Percentiles rank a stretch among this genome's conserved stretches.
Conservation (phyloP, 2,113 vertebrate genomes). For the Tretioscincus oriximinensis region DNA sequence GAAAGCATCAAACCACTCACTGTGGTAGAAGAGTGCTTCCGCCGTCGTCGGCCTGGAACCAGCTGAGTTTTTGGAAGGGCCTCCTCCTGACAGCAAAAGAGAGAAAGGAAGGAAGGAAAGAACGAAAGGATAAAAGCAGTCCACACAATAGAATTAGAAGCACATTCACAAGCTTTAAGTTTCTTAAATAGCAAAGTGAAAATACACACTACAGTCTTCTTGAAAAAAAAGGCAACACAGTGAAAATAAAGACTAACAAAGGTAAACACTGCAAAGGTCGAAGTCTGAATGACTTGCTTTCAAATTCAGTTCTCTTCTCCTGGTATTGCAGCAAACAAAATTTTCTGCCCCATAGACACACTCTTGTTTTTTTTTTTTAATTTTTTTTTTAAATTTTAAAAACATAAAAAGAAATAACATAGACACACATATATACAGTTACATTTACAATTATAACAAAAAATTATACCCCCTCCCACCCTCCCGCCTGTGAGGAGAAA, state of each 20-base stretch:
- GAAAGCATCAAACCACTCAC: constrained; percentile 21
- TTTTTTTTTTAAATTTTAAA: too few relatives aligned
- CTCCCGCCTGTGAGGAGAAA: too few relatives aligned
- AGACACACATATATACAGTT: too few relatives aligned
- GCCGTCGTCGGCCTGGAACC: not conserved
- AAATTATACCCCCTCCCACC: too few relatives aligned
- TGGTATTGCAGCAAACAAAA: too few relatives aligned
- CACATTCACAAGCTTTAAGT: not conserved
- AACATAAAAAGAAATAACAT: too few relatives aligned
- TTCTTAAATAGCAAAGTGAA: not conserved
- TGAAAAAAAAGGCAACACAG: not conserved
- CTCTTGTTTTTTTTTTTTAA: too few relatives aligned
- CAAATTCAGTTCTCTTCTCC: not conserved
- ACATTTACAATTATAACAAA: too few relatives aligned
- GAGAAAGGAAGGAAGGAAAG: not conserved
- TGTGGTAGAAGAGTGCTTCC: constrained; percentile 3
- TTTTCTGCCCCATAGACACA: too few relatives aligned
- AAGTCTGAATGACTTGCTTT: not conserved
- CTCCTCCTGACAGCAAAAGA: constrained; percentile 20
- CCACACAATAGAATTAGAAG: not conserved
- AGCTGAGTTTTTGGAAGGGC: constrained; percentile 8
- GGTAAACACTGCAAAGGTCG: too few relatives aligned
- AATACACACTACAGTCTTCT: not conserved
- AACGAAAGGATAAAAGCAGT: not conserved
- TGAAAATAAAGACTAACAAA: not conserved